Conservation (phyloP, 2,113 vertebrate species). For the Sisor rabdophorus region DNA sequence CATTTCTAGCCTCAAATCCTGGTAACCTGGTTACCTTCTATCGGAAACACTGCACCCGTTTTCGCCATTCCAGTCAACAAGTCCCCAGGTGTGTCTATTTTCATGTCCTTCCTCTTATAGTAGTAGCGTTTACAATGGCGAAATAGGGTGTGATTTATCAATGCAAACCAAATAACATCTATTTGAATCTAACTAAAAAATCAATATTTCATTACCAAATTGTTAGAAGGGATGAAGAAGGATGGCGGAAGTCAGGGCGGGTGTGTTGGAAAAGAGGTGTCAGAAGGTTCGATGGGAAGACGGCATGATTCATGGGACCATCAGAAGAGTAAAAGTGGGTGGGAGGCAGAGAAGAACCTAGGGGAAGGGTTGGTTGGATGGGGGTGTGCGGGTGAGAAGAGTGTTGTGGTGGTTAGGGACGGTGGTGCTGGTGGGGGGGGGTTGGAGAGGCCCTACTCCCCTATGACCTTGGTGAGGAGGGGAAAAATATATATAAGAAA, state of each 20-base stretch:
- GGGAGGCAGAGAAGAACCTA: constrained; percentile 72
- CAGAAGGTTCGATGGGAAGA: constrained; percentile 93
- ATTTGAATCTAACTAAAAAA: constrained; percentile 99
- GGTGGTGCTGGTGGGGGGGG: constrained; percentile 73
- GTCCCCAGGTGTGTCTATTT: constrained; percentile 77
- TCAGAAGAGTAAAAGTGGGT: constrained; percentile 67
- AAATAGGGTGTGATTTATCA: constrained; percentile 95
- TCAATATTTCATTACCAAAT: constrained; percentile 99
- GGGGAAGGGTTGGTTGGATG: constrained; percentile 45
- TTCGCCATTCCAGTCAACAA: constrained; percentile 70
- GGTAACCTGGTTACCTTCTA: too few species aligned
- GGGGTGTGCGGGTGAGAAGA: not conserved
- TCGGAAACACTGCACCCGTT: not conserved
- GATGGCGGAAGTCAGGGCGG: constrained; percentile 93
- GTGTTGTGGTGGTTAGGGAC: constrained; percentile 66
- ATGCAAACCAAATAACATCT: constrained; percentile 99
- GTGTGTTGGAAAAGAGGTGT: constrained; percentile 85
- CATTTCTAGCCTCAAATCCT: not conserved
- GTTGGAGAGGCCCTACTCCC: constrained; percentile 75
- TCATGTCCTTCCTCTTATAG: constrained; percentile 77
- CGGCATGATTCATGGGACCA: constrained; percentile 98
- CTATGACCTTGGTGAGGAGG: constrained; percentile 83
- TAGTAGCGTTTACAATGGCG: constrained; percentile 83
- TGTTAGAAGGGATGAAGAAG: constrained; percentile 99
- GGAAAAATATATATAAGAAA: constrained; percentile 76